phyloP scores from a whole-genome alignment of 2,797 vertebrate genomes.

The Garrulus glandarius region DNA sequence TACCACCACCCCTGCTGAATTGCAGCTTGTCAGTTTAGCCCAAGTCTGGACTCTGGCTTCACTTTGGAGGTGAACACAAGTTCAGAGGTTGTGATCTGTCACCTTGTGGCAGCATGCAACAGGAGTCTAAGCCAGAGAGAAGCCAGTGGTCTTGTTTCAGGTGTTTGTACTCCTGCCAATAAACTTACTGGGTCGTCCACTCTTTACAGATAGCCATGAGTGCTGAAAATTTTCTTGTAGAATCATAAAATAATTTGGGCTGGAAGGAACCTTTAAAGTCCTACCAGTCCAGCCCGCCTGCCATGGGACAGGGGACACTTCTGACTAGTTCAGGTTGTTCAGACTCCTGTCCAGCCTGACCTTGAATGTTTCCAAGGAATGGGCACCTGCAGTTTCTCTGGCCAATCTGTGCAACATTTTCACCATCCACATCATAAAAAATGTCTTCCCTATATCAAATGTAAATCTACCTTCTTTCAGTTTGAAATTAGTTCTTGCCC shows the following conservation, averaged over 20 bases:
- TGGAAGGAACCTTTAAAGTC: neutral
- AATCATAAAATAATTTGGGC: neutral
- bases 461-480: neutral
- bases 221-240: neutral
- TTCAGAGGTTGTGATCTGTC: neutral
- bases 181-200: neutral
- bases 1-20: neutral
- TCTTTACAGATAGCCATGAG: neutral
- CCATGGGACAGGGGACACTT: neutral
- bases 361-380: neutral
- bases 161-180: neutral
- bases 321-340: neutral
- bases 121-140: neutral
- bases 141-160: neutral
- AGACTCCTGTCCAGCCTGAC: neutral
- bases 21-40: neutral
- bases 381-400: neutral
- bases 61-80: neutral
- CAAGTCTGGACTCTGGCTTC: neutral
- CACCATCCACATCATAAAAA: neutral
- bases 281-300: accelerated
- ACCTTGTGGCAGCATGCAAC: accelerated
- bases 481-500: neutral
- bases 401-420: neutral
- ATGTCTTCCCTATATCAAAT: neutral